Percentiles rank a stretch among this genome's conserved stretches.
Conservation (phyloP, 2,888 invertebrate species). For the Mylabris sibirica region DNA sequence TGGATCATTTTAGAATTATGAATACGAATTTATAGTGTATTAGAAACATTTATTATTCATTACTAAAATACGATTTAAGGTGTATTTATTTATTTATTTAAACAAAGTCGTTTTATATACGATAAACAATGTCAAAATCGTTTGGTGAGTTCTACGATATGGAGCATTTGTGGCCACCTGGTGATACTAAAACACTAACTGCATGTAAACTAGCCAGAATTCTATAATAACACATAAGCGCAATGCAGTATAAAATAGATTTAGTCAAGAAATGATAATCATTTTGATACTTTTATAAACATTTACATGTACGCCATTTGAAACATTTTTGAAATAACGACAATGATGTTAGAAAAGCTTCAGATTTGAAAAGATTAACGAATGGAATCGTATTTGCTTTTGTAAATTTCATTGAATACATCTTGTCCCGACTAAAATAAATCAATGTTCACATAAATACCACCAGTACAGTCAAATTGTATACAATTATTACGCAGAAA, state of each 20-base stretch:
- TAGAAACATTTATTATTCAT: background rate
- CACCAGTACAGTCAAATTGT: too few relatives aligned
- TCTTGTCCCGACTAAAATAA: too few relatives aligned
- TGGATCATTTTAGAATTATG: background rate
- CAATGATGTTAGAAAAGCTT: background rate
- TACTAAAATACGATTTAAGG: background rate
- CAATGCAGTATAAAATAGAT: constrained; percentile 49
- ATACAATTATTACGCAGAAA: too few relatives aligned
- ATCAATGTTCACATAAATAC: too few relatives aligned
- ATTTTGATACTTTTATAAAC: background rate
- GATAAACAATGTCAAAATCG: constrained; percentile 23
- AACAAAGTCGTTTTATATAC: background rate
- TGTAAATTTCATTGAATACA: too few relatives aligned
- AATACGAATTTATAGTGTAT: background rate
- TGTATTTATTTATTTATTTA: background rate
- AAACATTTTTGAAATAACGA: background rate
- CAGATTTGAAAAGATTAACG: too few relatives aligned
- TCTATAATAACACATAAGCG: constrained; percentile 34
- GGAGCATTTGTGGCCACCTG: constrained; percentile 49
- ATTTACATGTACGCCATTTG: background rate
- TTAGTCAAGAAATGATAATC: constrained; percentile 25
- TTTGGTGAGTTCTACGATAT: constrained; percentile 43
- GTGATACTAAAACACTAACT: constrained; percentile 47
- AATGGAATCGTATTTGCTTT: too few relatives aligned
- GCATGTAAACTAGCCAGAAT: constrained; percentile 45